Evolutionary conservation across 2,797 vertebrate species (phyloP), one percentile per base, ranked within the genome.

Genomic region (Phaenicophaeus curvirostris): DNA sequence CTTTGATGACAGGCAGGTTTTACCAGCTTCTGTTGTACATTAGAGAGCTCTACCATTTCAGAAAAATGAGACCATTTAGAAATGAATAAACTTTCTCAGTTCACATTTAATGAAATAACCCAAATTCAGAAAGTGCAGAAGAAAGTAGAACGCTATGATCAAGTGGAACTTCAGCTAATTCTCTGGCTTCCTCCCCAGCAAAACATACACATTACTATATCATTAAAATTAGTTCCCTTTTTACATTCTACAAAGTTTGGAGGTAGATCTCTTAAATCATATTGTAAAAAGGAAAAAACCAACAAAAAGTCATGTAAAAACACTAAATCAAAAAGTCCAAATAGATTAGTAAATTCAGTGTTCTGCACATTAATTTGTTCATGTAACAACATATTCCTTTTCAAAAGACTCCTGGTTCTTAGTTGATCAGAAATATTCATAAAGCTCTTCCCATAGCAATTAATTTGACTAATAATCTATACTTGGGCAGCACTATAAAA

Each of bases 371-470:
- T 55, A 57, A 6, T 92, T 89, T 93, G 39, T 89, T 94, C 5
- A 33, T 66, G 28, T 93, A 87, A 95, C 85, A 93, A 42, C 93
- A 24, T 51, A 55, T 90, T 96, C 66, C 27, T 67, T 93, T 87
- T 95, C 79, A 95, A 94, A 86, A 51, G 76, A 71, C 63, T 78
- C 31, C 5, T 31, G 65, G 13, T 69, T 62, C 59, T 72, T 95
- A 93, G 85, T 54, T 93, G 74, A 95, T 85, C 75, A 96, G 55
- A 89, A 85, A 16, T 89, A 83, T 94, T 95, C 66, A 50, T 87
- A 90, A 95, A 77, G 93, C 31, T 73, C 63, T 94, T 96, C 71
- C 87, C 63, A 85, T 93, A 96, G 31, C 79, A 96, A 94, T 92
- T 90, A 85, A 88, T 91, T 95, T 74, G 74, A 94, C 87, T 85